Evolutionary conservation across 2,888 invertebrate species (phyloP).

Genomic region (Cryptocephalus moraei): DNA sequence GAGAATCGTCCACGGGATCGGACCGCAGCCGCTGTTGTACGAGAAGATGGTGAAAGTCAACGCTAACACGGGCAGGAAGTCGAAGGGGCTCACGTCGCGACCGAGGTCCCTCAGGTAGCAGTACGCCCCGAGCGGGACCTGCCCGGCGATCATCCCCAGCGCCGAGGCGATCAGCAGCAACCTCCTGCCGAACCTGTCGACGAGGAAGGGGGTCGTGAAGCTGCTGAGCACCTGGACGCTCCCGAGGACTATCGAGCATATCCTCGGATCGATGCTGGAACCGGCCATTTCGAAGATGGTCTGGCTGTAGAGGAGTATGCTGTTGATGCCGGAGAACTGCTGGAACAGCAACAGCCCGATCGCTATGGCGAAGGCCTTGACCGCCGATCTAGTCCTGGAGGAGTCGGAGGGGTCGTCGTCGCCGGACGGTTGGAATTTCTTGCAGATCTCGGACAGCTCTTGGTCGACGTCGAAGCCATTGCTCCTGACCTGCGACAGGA

Average conservation of each 20-base stretch:
- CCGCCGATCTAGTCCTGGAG: slow-evolving; percentile 51
- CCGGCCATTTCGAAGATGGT: slow-evolving; percentile 59
- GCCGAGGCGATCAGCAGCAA: slow-evolving; percentile 62
- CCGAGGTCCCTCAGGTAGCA: slow-evolving; percentile 45
- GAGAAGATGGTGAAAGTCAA: slow-evolving; percentile 42
- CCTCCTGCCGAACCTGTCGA: slow-evolving; percentile 66
- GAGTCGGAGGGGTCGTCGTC: slow-evolving; percentile 34
- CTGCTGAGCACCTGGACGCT: slow-evolving; percentile 68
- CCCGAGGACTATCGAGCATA: slow-evolving; percentile 67
- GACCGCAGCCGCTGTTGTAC: slow-evolving; percentile 61
- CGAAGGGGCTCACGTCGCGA: slow-evolving; percentile 6
- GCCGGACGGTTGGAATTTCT: slow-evolving; percentile 15
- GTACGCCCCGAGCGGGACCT: slow-evolving; percentile 42
- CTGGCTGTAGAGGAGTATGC: slow-evolving; percentile 67
- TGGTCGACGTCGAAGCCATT: slow-evolving; percentile 1
- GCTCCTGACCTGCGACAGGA: slow-evolving; percentile 38
- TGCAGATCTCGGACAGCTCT: slow-evolving; percentile 4
- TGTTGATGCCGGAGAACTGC: slow-evolving; percentile 74
- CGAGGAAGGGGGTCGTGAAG: slow-evolving; percentile 61
- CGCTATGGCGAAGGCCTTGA: slow-evolving; percentile 62
- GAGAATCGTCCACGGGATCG: slow-evolving; percentile 72
- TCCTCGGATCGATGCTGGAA: slow-evolving; percentile 43
- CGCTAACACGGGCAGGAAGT: slow-evolving; percentile 3
- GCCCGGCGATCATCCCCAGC: slow-evolving; percentile 44
- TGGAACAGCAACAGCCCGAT: slow-evolving; percentile 69